Evolutionary conservation across 2,113 vertebrate genomes (phyloP).

Genomic region (Heliornis fulica): DNA sequence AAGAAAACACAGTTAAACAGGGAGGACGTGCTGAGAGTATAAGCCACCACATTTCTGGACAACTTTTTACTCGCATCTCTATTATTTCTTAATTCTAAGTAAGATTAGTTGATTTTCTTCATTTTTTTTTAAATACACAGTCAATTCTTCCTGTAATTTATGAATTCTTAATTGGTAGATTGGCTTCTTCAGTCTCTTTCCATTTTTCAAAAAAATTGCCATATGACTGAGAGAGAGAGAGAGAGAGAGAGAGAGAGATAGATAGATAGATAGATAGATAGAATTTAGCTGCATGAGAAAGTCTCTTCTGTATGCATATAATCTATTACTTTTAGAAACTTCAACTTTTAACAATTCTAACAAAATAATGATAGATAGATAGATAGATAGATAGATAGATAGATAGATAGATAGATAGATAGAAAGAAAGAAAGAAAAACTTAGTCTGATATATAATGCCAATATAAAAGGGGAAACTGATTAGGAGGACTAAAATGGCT

Average conservation of each 20-base stretch:
- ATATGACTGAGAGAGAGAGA: too few relatives aligned
- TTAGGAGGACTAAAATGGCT: background rate
- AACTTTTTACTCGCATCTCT: background rate
- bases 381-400: too few relatives aligned
- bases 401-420: too few relatives aligned
- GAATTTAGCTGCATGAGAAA: background rate
- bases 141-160: background rate
- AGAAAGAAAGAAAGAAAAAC: background rate
- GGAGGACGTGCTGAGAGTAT: background rate
- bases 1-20: background rate
- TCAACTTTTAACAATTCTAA: background rate
- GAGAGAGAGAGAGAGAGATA: too few relatives aligned
- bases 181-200: background rate
- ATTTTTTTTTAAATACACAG: background rate
- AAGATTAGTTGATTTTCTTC: background rate
- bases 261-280: too few relatives aligned
- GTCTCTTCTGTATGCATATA: background rate
- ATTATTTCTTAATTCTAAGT: background rate
- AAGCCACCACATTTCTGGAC: background rate
- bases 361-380: background rate
- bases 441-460: background rate
- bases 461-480: background rate
- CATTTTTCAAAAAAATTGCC: background rate
- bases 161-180: background rate
- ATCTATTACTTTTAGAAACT: background rate